These are phyloP conservation scores for Eupithecia dodoneata DNA, from an alignment of 2,888 invertebrate genomes.

Conservation along the genomic window DNA sequence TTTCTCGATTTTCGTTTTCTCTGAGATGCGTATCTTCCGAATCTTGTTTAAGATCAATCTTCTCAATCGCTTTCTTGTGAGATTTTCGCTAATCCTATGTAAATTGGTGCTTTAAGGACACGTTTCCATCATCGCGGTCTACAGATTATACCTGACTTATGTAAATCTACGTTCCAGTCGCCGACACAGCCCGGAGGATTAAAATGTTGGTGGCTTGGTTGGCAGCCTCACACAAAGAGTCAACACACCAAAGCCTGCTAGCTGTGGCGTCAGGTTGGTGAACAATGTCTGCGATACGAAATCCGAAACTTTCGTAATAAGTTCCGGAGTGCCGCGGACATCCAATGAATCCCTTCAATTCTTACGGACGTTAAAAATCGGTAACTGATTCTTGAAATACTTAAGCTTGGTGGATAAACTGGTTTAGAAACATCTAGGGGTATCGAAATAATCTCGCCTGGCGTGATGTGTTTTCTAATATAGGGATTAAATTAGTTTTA, in stretches of 20 bases:
- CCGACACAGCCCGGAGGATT: not conserved
- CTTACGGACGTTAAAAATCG: not conserved
- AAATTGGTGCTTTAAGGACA: constrained; percentile 43
- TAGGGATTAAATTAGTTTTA: constrained; percentile 3
- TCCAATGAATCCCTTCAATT: not conserved
- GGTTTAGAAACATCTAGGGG: constrained; percentile 33
- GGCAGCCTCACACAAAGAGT: not conserved
- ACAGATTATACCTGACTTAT: not conserved
- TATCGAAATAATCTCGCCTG: constrained; percentile 39
- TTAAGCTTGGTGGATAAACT: constrained; percentile 29
- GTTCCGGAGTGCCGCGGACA: not conserved
- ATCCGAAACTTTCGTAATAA: not conserved
- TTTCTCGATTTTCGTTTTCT: constrained; percentile 5
- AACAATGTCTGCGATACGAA: not conserved
- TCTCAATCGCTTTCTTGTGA: constrained; percentile 40
- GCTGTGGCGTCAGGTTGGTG: not conserved
- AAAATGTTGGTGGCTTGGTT: not conserved
- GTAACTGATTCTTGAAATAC: not conserved
- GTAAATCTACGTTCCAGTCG: not conserved
- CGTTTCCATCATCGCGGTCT: not conserved
- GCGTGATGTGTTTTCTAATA: constrained; percentile 33
- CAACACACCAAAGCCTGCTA: not conserved
- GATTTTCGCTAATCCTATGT: constrained; percentile 45
- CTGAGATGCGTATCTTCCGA: constrained; percentile 1
- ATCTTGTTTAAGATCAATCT: constrained; percentile 35